These are phyloP conservation scores for Ivindomyrus marchei DNA, from an alignment of 2,113 vertebrate species.

Conservation along the genomic window DNA sequence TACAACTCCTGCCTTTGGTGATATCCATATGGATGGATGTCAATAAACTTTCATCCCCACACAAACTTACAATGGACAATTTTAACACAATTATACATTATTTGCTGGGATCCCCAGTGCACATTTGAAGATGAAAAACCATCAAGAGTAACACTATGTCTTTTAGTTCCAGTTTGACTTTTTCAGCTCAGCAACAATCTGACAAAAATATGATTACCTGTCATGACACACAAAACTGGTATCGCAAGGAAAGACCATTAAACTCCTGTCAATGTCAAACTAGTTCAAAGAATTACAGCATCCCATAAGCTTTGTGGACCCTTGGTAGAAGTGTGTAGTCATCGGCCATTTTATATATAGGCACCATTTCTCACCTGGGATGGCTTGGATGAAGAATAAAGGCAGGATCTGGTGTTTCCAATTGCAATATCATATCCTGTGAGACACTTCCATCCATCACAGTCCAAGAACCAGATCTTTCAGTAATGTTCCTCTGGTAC, in stretches of 20 bases:
- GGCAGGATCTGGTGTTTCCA: constrained; percentile 33
- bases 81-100: neutral
- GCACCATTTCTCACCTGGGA: constrained; percentile 28
- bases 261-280: neutral
- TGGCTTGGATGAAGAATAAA: constrained; percentile 24
- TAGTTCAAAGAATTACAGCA: neutral
- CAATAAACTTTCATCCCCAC: neutral
- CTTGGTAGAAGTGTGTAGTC: neutral
- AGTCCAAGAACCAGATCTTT: neutral
- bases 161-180: neutral
- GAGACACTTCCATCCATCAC: constrained; percentile 52
- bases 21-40: neutral
- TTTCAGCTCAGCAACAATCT: neutral
- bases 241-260: neutral
- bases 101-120: neutral
- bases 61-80: neutral
- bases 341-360: neutral
- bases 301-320: neutral
- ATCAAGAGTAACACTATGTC: neutral
- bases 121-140: neutral
- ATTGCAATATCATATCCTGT: constrained; percentile 31
- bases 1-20: neutral
- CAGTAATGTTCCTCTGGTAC: constrained; percentile 27
- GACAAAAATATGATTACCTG: neutral
- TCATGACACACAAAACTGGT: neutral